phyloP scores from a whole-genome alignment of 2,113 vertebrate species.

The Miniopterus natalensis region DNA sequence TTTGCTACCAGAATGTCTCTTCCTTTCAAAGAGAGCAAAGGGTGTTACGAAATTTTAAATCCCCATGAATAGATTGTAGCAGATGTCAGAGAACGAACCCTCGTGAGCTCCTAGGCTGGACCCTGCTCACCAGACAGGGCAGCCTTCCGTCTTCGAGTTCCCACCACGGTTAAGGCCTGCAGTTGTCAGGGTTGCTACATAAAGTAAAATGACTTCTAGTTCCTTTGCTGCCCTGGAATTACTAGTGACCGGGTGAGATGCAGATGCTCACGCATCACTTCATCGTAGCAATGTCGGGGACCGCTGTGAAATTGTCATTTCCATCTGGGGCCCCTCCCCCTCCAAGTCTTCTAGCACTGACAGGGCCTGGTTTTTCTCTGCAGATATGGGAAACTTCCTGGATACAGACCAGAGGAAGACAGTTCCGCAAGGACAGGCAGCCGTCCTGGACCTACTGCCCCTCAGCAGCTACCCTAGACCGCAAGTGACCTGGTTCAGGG shows the following conservation, averaged over 20 bases:
- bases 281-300: background rate
- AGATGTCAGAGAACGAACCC: background rate
- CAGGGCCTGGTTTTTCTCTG: slow-evolving; percentile 47
- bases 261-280: no score
- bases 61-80: no score
- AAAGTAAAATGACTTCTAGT: background rate
- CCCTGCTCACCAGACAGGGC: background rate
- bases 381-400: slow-evolving; percentile 93
- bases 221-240: no score
- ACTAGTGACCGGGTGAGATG: no score
- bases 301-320: background rate
- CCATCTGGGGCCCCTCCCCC: fast-evolving
- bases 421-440: slow-evolving; percentile 91
- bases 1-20: background rate
- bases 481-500: slow-evolving; percentile 96
- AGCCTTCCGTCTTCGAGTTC: background rate
- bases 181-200: background rate
- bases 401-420: slow-evolving; percentile 89
- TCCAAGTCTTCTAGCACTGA: background rate
- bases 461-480: slow-evolving; percentile 92
- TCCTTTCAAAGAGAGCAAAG: slow-evolving; percentile 8
- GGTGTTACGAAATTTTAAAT: background rate
- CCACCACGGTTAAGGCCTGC: background rate
- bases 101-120: background rate
- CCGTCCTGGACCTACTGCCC: slow-evolving; percentile 89